phyloP scores from a whole-genome alignment of 30 jellyfish, hydroid and myxozoan genomes.

The Aurelia coerulea region DNA sequence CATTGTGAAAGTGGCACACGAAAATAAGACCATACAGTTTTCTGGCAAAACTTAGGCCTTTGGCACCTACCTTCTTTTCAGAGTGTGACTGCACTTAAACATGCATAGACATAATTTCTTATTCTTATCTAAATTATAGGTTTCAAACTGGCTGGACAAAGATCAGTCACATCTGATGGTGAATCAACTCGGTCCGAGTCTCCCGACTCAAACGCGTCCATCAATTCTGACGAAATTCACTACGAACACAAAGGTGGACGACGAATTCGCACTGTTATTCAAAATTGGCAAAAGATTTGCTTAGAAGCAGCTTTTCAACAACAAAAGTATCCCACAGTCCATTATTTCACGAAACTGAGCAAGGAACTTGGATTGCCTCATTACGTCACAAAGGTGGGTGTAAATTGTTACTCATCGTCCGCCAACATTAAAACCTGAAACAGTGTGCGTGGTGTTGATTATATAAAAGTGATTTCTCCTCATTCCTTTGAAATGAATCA shows the following conservation, averaged over 20 bases:
- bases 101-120: no score
- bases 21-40: no score
- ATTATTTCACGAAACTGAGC: conserved; percentile 44
- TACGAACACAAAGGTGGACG: conserved; percentile 21
- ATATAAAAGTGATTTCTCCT: no score
- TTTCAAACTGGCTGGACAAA: background rate
- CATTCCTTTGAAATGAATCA: no score
- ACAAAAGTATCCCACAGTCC: conserved; percentile 63
- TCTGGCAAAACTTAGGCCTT: no score
- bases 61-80: no score
- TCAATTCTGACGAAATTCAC: conserved; percentile 26
- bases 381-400: conserved; percentile 68
- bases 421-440: no score
- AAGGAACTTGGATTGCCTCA: conserved; percentile 61
- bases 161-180: conserved; percentile 40
- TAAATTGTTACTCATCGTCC: background rate
- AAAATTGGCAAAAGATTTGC: conserved; percentile 45
- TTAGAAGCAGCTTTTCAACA: conserved; percentile 42
- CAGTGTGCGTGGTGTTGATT: no score
- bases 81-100: no score
- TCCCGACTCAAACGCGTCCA: conserved; percentile 60
- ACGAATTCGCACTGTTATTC: conserved; percentile 60
- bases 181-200: conserved; percentile 79
- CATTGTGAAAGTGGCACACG: no score
- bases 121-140: no score